Evolutionary conservation across 2,888 invertebrate species (phyloP), one percentile per base, ranked within the genome.

Genomic region (Acanthosoma haemorrhoidale): DNA sequence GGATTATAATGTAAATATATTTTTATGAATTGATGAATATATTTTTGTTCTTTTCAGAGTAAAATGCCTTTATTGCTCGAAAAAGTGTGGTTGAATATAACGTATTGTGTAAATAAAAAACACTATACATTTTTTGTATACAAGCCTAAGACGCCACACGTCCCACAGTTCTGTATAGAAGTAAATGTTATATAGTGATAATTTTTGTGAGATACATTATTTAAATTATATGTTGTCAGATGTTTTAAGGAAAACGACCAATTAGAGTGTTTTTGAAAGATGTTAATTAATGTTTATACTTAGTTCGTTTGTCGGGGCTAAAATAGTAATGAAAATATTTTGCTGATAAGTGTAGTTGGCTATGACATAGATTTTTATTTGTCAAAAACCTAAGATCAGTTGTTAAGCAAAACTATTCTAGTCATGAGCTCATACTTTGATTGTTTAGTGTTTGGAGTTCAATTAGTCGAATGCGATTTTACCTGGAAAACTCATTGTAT

Each of bases 161-260:
- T 64, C 64, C 64, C 64, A 32, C 16, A 38, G 25, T 64, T 64
- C 41, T 29, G 41, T 64, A 41, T 64, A 64, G 64, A 36, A 38
- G n/a, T 64, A 41, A 38, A 61, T 36, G 21, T 21, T 36, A 21
- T 64, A 64, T 64, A 67, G 67, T 67, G 57, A 67, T 57, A 67
- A 66, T 51, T 57, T 60, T 51, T 67, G 67, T 67, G 57, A 57
- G 34, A 60, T 18, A 51, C 34, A 29, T 51, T 34, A 13, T 67
- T 18, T 57, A 57, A 67, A 38, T 43, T 67, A 51, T 32, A 9
- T 34, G 51, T 67, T 67, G 31, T 13, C 67, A 51, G 18, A 60
- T 43, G 39, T 38, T 67, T 64, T 38, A 64, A 64, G n/a, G 32
- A 51, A 67, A 72, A 67, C 68, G 72, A 72, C 72, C 72, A 72